Conservation (phyloP, 2,797 vertebrate genomes). For the Masticophis lateralis region DNA sequence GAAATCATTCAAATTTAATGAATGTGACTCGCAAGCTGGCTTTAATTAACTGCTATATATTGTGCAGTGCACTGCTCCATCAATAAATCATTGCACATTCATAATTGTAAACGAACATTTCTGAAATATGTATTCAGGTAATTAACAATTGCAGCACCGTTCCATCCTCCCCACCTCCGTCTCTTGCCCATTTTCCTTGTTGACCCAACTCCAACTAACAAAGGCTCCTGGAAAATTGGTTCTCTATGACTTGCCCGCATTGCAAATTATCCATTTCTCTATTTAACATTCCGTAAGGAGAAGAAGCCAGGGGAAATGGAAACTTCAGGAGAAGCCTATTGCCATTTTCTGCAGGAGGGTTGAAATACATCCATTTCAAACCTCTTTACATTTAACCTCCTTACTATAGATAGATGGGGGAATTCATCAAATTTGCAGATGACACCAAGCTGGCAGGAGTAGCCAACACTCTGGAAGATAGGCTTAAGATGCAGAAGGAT, state of each 20-base stretch:
- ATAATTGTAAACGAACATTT: slow-evolving; percentile 46
- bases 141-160: slow-evolving; percentile 52
- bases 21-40: slow-evolving; percentile 40
- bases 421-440: too few relatives aligned
- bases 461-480: too few relatives aligned
- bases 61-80: slow-evolving; percentile 53
- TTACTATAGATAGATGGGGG: too few relatives aligned
- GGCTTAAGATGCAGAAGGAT: too few relatives aligned
- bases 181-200: neutral
- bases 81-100: slow-evolving; percentile 60
- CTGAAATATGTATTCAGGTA: slow-evolving; percentile 50
- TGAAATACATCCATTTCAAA: neutral
- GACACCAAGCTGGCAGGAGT: too few relatives aligned
- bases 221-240: too few relatives aligned
- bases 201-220: neutral
- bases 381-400: too few relatives aligned
- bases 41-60: slow-evolving; percentile 55
- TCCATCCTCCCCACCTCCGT: neutral
- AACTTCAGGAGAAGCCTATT: neutral
- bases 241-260: too few relatives aligned
- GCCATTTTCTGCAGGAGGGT: neutral
- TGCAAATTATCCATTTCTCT: neutral
- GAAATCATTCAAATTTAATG: slow-evolving; percentile 51
- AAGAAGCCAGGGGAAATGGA: neutral
- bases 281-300: neutral